Evolutionary conservation across 2,888 invertebrate species (phyloP), one percentile per base, ranked within the genome.

Genomic region (Aethes cnicana): DNA sequence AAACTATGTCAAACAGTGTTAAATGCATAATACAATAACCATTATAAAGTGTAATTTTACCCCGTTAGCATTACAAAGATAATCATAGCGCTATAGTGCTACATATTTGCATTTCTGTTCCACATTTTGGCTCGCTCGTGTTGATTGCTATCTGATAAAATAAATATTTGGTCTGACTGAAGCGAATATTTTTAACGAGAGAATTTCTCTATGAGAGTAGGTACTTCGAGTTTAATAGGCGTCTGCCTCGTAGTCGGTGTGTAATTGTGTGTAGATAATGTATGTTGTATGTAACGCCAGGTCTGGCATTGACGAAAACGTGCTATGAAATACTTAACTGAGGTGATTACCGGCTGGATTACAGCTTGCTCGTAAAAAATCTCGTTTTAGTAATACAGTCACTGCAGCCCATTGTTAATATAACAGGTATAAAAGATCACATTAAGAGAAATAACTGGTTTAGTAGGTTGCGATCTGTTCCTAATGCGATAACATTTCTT

Each of bases 211-310:
- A n/a, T n/a, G 41, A 12, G 32, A 41, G 17, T 23, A 9, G 43
- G 20, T 17, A 48, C 26, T 49, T 42, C 14, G 30, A 9, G 20
- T 37, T 36, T 42, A 52, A 37, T 25, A 39, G 37, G n/a, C 18
- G 26, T 26, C 41, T 14, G 26, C 26, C 11, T 41, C 25, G 12
- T 37, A 37, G 30, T 28, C 17, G 16, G 18, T 37, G 28, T 32
- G 44, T 44, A 52, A 52, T 44, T 52, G 52, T 25, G 14, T 26
- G 20, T 37, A 14, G 18, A 37, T 25, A 44, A 52, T 32, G 44
- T 21, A 25, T 52, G 37, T 46, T 26, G 20, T 20, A n/a, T n/a
- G 26, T 46, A 39, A 46, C 44, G 37, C 36, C 25, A n/a, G 20
- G 14, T 12, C 46, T 52, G 43, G 43, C 37, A 28, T 50, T 12